Base-by-base conservation (phyloP, 2,888 invertebrate species). In the Apotomis turbidana region DNA sequence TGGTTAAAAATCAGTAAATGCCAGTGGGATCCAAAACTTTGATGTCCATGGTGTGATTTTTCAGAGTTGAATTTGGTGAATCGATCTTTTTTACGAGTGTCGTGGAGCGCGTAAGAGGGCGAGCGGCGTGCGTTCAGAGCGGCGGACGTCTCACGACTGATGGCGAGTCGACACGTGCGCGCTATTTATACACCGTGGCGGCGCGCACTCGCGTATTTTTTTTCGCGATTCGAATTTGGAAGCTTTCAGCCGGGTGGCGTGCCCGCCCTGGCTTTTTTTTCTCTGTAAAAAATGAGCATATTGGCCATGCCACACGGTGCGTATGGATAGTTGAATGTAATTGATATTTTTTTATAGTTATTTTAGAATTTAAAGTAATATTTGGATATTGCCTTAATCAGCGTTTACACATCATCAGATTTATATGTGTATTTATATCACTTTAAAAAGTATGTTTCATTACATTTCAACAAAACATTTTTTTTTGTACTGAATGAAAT, bases 181-280 rank as follows among this genome's bases (percentile, higher is more conserved):
- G 79, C 78, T 66, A 77, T 83, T 88, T 93, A 88, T 93, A 93
- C 91, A 91, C 80, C 84, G 82, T 46, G 55, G 46, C 27, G 80
- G 83, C 76, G 86, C 81, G 85, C 88, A 85, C 83, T 89, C 87
- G 90, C 89, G 87, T 86, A 89, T 92, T 90, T 91, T 87, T 27
- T 91, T 93, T 90, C 86, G 91, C 90, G 86, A 88, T 90, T 89
- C 83, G 87, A 91, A 90, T 92, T 92, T 91, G 90, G 91, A 90
- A 91, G 91, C 91, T 93, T 92, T 91, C 91, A 91, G 91, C 89
- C 86, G 89, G 88, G 89, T 90, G 90, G 83, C 86, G 87, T 89
- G 90, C 90, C 89, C 87, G 89, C 91, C 92, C 91, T 89, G 83
- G 85, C 75, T 80, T 83, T 80, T 82, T 80, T 70, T 55, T 60